These are phyloP conservation scores for Drosophila macrospina DNA, from an alignment of 2,888 invertebrate genomes.

Conservation along the genomic window DNA sequence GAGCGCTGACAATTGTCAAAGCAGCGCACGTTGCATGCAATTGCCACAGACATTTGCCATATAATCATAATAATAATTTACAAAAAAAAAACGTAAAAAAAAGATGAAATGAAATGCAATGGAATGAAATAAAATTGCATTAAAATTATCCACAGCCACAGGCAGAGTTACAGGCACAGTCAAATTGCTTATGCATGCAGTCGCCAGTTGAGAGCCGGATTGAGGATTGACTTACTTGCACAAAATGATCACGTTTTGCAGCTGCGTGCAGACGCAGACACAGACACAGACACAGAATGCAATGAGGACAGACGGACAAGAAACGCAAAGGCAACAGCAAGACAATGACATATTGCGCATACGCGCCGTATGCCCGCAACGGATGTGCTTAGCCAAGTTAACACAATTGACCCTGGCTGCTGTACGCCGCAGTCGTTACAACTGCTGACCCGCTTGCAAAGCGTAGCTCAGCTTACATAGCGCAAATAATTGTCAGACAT, in stretches of 20 bases:
- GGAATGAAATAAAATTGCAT: conserved; percentile 42
- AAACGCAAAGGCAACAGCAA: conserved; percentile 22
- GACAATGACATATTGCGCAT: conserved; percentile 56
- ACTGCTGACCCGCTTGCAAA: conserved; percentile 62
- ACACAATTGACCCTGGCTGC: conserved; percentile 67
- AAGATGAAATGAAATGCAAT: not conserved
- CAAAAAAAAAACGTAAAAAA: not conserved
- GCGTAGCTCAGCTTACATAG: conserved; percentile 26
- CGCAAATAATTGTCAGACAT: conserved; percentile 61
- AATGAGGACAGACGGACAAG: conserved; percentile 8
- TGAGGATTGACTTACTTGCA: conserved; percentile 41
- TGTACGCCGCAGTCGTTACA: conserved; percentile 5
- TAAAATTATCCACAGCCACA: conserved; percentile 48
- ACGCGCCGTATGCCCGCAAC: conserved; percentile 41
- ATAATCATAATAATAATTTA: conserved; percentile 65
- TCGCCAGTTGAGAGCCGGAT: conserved; percentile 1
- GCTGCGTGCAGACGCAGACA: conserved; percentile 62
- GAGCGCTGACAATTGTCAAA: conserved; percentile 58
- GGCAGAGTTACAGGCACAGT: no score
- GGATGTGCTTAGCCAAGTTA: conserved; percentile 48
- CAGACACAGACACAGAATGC: no score
- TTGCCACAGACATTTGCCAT: conserved; percentile 21
- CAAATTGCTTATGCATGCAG: conserved; percentile 76
- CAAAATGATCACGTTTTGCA: conserved; percentile 73
- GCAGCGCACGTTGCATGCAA: conserved; percentile 69